Conservation (phyloP, 2,888 invertebrate genomes). For the Furcula furcula region DNA sequence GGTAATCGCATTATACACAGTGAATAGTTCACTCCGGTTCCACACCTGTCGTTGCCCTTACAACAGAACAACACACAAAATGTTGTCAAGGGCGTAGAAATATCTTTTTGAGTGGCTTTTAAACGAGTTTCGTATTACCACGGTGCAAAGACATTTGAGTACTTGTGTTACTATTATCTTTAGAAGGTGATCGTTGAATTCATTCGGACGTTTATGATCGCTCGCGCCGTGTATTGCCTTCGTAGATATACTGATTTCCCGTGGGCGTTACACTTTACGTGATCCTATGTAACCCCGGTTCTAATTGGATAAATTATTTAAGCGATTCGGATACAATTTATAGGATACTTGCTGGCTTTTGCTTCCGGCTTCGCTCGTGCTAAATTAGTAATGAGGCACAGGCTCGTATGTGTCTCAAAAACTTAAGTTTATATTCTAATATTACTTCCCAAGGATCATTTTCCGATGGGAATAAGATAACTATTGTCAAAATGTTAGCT, state of each 20-base stretch:
- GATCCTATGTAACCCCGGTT: neutral
- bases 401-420: too few species aligned
- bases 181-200: neutral
- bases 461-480: too few species aligned
- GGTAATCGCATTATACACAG: neutral
- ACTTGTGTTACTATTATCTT: too few species aligned
- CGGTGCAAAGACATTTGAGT: too few species aligned
- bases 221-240: neutral
- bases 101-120: conserved; percentile 13
- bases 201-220: neutral
- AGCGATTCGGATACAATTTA: neutral
- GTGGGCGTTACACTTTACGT: neutral
- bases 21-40: neutral
- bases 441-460: too few species aligned
- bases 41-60: conserved; percentile 4
- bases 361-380: too few species aligned
- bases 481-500: too few species aligned
- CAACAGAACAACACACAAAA: conserved; percentile 8
- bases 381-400: too few species aligned
- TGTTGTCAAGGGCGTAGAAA: conserved; percentile 20
- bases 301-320: neutral
- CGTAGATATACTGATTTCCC: neutral
- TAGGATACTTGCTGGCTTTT: too few species aligned
- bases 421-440: too few species aligned
- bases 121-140: conserved; percentile 10